Evolutionary conservation across 2,888 invertebrate genomes (phyloP), one percentile per base, ranked within the genome.

Genomic region (Agapetus fuscipes): DNA sequence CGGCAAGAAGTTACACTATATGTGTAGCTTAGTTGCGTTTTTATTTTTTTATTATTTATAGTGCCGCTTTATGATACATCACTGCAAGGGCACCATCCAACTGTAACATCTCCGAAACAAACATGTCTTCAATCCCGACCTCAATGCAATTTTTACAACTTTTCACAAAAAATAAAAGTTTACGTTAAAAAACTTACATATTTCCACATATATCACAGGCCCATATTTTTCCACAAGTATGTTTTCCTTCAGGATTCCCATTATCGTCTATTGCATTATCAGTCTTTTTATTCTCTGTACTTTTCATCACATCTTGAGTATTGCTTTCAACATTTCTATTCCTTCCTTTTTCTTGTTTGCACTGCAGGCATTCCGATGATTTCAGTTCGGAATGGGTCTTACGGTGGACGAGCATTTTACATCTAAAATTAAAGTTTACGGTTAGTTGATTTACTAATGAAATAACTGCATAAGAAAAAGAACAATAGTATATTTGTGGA

Each of bases 151-250:
- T 25, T 9, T 25, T 9, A 25, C 25, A 7, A 25, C 9, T 25
- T 7, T 9, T 25, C 10, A 7, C 10, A 7, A 25, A 25, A 10
- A 25, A 9, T 25, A 9, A 10, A 25, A 25, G 7, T 25, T 9
- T 9, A 10, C 25, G n/a, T 29, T 20, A 20, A 6, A 20, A 20
- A 6, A 20, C 20, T 20, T 9, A 20, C 20, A 9, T 6, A 20
- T 4, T 20, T 17, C 41, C 42, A 26, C 42, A 45, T 11, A 26
- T 5, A 7, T 39, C 31, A 31, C 45, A 45, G 4, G 17, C 33
- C 41, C 42, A 42, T 6, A 30, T 29, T 26, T 29, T 39, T n/a
- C 26, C 28, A 13, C 45, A 42, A 4, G 39, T 39, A 10, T 45
- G 45, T 29, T 29, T 16, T 6, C 13, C 12, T 13, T 28, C 28